Conservation (phyloP, 2,113 vertebrate genomes). For the Actenoides lindsayi region DNA sequence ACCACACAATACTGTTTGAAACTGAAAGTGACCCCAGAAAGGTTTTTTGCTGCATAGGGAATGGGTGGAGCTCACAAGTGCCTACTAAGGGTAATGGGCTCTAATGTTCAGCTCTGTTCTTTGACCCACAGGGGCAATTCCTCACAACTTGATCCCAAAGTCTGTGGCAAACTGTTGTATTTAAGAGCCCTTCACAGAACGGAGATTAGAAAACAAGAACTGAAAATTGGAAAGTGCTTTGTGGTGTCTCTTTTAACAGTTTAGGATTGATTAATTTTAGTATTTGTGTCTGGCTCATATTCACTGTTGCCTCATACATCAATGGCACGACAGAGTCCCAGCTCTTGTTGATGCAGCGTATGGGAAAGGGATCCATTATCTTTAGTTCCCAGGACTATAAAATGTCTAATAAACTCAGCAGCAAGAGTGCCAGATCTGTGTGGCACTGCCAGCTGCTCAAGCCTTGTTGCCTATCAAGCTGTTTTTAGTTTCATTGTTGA, state of each 20-base stretch:
- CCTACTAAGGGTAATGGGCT: not conserved
- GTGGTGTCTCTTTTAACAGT: conserved; percentile 22
- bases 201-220: conserved; percentile 37
- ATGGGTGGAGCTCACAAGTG: not conserved
- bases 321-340: conserved; percentile 19
- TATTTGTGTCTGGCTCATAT: conserved; percentile 1
- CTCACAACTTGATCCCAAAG: conserved; percentile 6
- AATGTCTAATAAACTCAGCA: conserved; percentile 69
- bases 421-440: conserved; percentile 41
- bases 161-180: not conserved
- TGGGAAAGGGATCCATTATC: conserved; percentile 53
- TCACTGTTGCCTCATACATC: conserved; percentile 35
- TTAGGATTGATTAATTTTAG: conserved; percentile 49
- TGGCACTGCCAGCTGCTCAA: conserved; percentile 62
- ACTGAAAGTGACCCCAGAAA: not conserved
- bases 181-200: conserved; percentile 26
- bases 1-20: not conserved
- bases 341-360: conserved; percentile 52
- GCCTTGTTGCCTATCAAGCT: conserved; percentile 41
- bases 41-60: not conserved
- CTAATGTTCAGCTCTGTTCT: not conserved
- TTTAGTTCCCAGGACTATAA: conserved; percentile 69
- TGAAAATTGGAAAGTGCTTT: conserved; percentile 15
- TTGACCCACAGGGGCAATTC: not conserved
- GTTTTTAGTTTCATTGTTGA: conserved; percentile 63